phyloP scores from a whole-genome alignment of 2,797 vertebrate species.

The Fringilla coelebs region DNA sequence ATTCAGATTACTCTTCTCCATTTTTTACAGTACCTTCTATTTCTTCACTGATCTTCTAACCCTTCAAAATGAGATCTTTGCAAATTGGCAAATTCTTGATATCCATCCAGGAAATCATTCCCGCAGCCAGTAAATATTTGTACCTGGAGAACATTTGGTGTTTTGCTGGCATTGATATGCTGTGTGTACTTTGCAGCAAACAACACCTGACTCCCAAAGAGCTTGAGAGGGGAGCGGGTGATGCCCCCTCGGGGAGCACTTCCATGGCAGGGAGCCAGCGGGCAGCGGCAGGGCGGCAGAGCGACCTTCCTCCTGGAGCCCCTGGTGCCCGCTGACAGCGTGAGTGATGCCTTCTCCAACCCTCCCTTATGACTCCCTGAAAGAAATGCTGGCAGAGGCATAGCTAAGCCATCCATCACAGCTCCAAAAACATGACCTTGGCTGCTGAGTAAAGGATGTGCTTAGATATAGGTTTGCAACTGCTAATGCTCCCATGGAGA shows the following conservation, averaged over 20 bases:
- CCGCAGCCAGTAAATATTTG: neutral
- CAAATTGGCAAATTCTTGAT: neutral
- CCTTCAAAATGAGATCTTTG: neutral
- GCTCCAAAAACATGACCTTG: neutral
- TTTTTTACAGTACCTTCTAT: neutral
- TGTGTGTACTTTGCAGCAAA: neutral
- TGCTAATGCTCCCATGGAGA: neutral
- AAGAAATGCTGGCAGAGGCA: neutral
- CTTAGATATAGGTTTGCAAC: neutral
- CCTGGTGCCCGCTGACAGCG: accelerated
- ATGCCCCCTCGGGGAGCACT: neutral
- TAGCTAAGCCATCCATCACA: neutral
- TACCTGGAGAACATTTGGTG: neutral
- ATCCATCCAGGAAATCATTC: neutral
- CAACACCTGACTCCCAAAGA: neutral
- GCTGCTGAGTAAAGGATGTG: neutral
- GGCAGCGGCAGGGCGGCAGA: neutral
- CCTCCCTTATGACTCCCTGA: neutral
- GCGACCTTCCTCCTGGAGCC: accelerated
- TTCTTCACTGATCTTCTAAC: neutral
- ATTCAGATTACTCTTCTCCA: neutral
- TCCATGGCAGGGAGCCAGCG: accelerated
- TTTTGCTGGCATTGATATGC: neutral
- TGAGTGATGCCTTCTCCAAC: neutral
- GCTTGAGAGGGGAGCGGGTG: neutral